Evolutionary conservation across 2,797 vertebrate species (phyloP).

Genomic region (Chrysocyon brachyurus): DNA sequence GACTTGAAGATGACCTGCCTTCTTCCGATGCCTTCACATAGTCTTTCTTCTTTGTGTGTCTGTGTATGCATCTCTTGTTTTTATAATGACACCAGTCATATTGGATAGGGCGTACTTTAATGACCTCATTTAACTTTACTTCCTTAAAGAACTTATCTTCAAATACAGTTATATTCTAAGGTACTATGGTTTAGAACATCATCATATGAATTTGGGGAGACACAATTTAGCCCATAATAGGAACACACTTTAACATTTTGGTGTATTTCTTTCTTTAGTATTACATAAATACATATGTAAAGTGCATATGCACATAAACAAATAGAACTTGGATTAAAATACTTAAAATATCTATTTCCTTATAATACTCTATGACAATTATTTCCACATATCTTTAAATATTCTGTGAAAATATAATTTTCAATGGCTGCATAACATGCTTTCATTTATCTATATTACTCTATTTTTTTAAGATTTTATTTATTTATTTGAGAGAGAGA

Average conservation of each 20-base stretch:
- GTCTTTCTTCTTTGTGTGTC: background rate
- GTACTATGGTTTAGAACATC: background rate
- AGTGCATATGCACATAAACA: background rate
- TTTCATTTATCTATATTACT: background rate
- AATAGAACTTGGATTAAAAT: background rate
- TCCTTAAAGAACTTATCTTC: background rate
- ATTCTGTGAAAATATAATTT: slow-evolving; percentile 36
- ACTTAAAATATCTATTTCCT: background rate
- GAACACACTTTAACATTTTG: background rate
- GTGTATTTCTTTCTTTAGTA: background rate
- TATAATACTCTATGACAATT: background rate
- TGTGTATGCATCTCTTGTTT: background rate
- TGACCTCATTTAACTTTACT: background rate
- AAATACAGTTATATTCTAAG: background rate
- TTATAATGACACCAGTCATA: background rate
- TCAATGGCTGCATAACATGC: background rate
- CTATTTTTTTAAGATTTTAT: no score
- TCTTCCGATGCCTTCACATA: background rate
- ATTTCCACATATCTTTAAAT: slow-evolving; percentile 27
- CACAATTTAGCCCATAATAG: background rate
- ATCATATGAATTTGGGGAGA: background rate
- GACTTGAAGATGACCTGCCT: background rate
- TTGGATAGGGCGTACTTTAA: background rate
- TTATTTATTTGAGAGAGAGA: no score
- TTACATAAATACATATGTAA: background rate